Evolutionary conservation across 1,140 invertebrate species (phyloP), one percentile per base, ranked within the genome.

Genomic region (Daktulosphaira vitifoliae): DNA sequence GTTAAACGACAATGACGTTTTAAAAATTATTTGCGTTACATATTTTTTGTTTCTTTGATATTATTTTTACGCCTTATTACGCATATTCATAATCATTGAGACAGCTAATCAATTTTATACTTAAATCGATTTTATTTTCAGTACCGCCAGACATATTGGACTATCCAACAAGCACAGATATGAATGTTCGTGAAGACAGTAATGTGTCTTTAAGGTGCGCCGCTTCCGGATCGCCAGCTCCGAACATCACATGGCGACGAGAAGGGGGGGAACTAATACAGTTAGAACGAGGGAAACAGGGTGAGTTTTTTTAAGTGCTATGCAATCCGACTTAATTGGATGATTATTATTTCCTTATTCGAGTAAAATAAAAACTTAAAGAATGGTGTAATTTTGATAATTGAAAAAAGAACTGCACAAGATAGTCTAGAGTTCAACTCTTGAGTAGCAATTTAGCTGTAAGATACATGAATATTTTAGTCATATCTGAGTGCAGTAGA

Each of bases 151-250:
- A 69, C 33, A 80, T 78, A 44, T 76, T 90, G 71, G 88, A 92
- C 78, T 84, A 86, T 71, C 84, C 85, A 25, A 90, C 89, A 51
- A 89, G 89, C 72, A 84, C 88, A 15, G 90, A 94, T 74, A 86
- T 92, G 78, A 85, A 92, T 38, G 87, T 89, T 2, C 76, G 86
- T 37, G 91, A 95, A 74, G 89, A 88, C 3, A 84, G 82, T 46
- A 91, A 93, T 72, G 88, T 92, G 11, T 87, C 86, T 23, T 76
- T 95, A 51, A 80, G 82, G 66, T 95, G 91, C 71, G 83, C 84
- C 2, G 87, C 87, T 0, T 83, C 81, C 59, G 90, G 90, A 20
- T 87, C 87, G 20, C 90, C 90, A 7, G 78, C 81, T 16, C 90
- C 90, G 0, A 84, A 80, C 52, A 88, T 92, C 64, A 85, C 84